These are phyloP conservation scores for Drosophila infuscata DNA, from an alignment of 2,888 invertebrate genomes.

Conservation along the genomic window DNA sequence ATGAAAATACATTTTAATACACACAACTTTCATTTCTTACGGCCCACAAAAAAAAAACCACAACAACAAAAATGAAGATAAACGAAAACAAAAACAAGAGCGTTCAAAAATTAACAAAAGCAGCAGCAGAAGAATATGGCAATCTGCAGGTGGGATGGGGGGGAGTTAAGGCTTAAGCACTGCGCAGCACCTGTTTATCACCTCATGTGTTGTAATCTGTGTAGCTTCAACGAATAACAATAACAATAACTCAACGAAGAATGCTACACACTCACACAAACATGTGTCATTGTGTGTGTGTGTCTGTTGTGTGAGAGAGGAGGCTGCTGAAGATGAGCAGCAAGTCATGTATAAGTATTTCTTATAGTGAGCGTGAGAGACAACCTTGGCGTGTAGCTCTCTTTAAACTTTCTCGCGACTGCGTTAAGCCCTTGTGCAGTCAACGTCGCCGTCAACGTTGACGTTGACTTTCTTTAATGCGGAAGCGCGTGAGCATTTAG, in stretches of 20 bases:
- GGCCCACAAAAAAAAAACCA: conserved; percentile 42
- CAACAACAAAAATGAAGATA: conserved; percentile 9
- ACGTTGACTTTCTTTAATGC: conserved; percentile 73
- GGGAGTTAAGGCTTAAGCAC: conserved; percentile 45
- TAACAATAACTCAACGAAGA: conserved; percentile 43
- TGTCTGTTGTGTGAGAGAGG: conserved; percentile 30
- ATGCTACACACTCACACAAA: conserved; percentile 29
- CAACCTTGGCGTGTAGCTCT: conserved; percentile 66
- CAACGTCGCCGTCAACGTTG: conserved; percentile 32
- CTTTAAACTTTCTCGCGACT: conserved; percentile 65
- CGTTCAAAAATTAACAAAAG: conserved; percentile 67
- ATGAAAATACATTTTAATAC: conserved; percentile 75
- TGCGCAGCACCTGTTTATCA: conserved; percentile 74
- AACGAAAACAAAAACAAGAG: conserved; percentile 64
- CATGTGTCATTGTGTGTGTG: conserved; percentile 8
- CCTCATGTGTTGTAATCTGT: conserved; percentile 76
- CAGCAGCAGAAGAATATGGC: conserved; percentile 64
- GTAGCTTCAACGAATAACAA: conserved; percentile 55
- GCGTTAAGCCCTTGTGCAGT: conserved; percentile 52
- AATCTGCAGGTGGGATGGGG: conserved; percentile 18
- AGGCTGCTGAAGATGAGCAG: conserved; percentile 35
- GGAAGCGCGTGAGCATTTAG: conserved; percentile 69
- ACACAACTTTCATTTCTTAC: conserved; percentile 76
- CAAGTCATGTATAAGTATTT: conserved; percentile 4
- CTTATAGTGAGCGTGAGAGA: conserved; percentile 36